A percentile compares a stretch with the other conserved stretches of the same genome.
Evolutionary conservation across 1,140 invertebrate species (phyloP).

Genomic region (Ceratina australensis): DNA sequence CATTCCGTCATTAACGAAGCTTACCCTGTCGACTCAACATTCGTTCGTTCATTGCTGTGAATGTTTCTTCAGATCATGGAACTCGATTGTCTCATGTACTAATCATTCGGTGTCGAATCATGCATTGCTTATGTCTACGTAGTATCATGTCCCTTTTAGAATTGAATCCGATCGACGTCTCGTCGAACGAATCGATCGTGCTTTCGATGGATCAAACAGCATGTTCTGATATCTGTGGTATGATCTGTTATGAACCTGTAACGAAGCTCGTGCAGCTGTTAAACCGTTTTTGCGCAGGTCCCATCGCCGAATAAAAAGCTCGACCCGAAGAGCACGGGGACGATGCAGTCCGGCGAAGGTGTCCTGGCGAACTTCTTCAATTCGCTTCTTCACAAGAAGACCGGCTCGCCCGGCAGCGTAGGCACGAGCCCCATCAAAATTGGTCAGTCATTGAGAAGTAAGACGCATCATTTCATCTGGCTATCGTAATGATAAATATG

Average conservation of each 20-base stretch:
- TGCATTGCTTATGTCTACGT: too few relatives aligned
- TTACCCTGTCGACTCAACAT: too few relatives aligned
- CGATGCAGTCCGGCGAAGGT: slow-evolving; percentile 91
- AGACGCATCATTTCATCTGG: too few relatives aligned
- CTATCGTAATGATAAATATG: too few relatives aligned
- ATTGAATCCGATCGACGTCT: slow-evolving; percentile 42
- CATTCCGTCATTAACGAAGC: too few relatives aligned
- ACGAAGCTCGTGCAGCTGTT: neutral
- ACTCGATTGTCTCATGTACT: too few relatives aligned
- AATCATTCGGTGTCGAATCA: too few relatives aligned
- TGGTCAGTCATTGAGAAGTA: too few relatives aligned
- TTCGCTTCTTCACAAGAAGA: slow-evolving; percentile 96
- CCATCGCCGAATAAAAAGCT: slow-evolving; percentile 78
- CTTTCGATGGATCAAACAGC: slow-evolving; percentile 60
- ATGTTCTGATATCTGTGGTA: slow-evolving; percentile 69
- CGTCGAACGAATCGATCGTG: slow-evolving; percentile 31
- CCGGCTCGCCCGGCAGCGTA: slow-evolving; percentile 78
- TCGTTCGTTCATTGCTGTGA: too few relatives aligned
- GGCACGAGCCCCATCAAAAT: slow-evolving; percentile 73
- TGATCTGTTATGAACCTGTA: slow-evolving; percentile 53
- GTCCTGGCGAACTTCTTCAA: slow-evolving; percentile 99
- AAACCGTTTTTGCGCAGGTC: slow-evolving; percentile 68
- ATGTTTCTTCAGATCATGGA: too few relatives aligned
- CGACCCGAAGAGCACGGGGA: slow-evolving; percentile 75
- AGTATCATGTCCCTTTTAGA: too few relatives aligned